These are phyloP conservation scores for Brevimyrus niger DNA, from an alignment of 2,113 vertebrate species.

Conservation along the genomic window DNA sequence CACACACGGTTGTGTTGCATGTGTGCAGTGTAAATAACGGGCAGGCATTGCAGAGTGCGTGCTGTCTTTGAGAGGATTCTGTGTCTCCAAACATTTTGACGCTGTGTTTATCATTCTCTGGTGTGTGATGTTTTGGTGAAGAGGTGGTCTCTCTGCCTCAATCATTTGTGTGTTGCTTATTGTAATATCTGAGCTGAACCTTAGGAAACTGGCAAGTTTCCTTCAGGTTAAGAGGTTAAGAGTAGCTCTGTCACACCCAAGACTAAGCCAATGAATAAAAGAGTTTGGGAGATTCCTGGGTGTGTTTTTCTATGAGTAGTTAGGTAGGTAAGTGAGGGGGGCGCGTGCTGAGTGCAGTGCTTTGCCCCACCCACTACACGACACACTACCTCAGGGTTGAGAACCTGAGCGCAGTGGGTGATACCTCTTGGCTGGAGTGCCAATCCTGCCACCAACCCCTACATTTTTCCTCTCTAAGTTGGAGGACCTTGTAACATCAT, in stretches of 20 bases:
- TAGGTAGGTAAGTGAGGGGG: too few relatives aligned
- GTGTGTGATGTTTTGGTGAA: background rate
- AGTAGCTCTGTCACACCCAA: background rate
- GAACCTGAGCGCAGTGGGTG: too few relatives aligned
- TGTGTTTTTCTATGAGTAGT: background rate
- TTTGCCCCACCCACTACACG: too few relatives aligned
- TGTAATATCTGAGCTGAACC: background rate
- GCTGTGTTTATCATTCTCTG: background rate
- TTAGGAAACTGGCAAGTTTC: background rate
- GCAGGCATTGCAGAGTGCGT: background rate
- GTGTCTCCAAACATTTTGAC: background rate
- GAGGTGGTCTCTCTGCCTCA: background rate
- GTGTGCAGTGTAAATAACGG: background rate
- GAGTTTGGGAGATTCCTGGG: background rate
- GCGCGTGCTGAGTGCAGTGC: too few relatives aligned
- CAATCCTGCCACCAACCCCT: too few relatives aligned
- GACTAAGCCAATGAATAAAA: background rate
- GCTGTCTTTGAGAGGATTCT: background rate
- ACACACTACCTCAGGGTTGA: too few relatives aligned
- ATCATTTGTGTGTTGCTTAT: background rate
- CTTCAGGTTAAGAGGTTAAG: background rate
- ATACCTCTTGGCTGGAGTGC: too few relatives aligned
- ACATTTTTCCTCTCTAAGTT: too few relatives aligned
- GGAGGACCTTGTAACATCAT: too few relatives aligned
- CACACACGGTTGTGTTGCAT: background rate